Percentiles rank a stretch among this genome's conserved stretches.
phyloP scores from a whole-genome alignment of 2,888 invertebrate genomes.

The Drosophila glabriapex region DNA sequence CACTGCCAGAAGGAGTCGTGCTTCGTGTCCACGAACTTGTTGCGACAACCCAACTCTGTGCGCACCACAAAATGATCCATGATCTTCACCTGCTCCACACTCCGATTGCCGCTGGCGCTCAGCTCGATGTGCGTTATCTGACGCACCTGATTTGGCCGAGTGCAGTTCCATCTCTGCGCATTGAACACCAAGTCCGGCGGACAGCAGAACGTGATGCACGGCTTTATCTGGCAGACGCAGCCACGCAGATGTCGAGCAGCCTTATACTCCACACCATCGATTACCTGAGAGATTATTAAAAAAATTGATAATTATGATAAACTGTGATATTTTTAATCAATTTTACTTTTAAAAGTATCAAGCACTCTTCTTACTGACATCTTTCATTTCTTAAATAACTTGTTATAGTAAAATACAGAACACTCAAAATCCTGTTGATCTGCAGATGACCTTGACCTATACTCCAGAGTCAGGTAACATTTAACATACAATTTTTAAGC shows the following conservation, averaged over 20 bases:
- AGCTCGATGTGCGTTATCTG: slow-evolving; percentile 73
- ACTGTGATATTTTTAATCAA: too few relatives aligned
- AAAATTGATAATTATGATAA: too few relatives aligned
- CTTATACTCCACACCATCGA: slow-evolving; percentile 71
- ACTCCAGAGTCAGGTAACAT: too few relatives aligned
- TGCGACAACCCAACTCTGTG: slow-evolving; percentile 74
- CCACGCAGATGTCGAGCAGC: slow-evolving; percentile 76
- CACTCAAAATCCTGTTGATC: too few relatives aligned
- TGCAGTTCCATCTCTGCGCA: slow-evolving; percentile 62
- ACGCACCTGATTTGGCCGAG: slow-evolving; percentile 42
- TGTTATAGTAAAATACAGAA: too few relatives aligned
- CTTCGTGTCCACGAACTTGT: slow-evolving; percentile 73
- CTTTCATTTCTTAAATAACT: too few relatives aligned
- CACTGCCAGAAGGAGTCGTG: slow-evolving; percentile 76
- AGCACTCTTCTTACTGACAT: too few relatives aligned
- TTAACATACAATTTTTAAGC: fast-evolving
- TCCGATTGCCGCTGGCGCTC: slow-evolving; percentile 43
- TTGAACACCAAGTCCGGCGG: slow-evolving; percentile 67
- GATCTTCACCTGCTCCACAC: slow-evolving; percentile 60
- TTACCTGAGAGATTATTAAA: slow-evolving; percentile 3
- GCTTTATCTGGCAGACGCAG: slow-evolving; percentile 81
- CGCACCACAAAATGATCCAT: slow-evolving; percentile 71
- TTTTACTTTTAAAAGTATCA: too few relatives aligned
- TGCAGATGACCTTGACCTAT: not conserved
- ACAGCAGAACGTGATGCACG: slow-evolving; percentile 85